Conservation (phyloP, 2,888 invertebrate genomes). For the Apamea monoglypha region DNA sequence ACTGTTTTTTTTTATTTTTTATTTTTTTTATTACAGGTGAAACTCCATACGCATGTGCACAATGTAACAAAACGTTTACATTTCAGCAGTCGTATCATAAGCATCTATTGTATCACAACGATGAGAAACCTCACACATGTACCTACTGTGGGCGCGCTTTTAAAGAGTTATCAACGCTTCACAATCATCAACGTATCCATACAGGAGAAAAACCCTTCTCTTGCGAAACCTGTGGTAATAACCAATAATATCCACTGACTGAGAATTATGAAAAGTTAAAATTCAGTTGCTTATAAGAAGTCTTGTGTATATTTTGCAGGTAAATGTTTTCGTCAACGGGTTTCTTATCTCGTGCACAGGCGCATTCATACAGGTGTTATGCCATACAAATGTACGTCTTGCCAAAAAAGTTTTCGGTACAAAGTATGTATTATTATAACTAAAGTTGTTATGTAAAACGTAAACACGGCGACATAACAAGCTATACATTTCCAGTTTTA, state of each 20-base stretch:
- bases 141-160: slow-evolving; percentile 95
- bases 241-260: neutral
- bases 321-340: slow-evolving; percentile 96
- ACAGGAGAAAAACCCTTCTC: slow-evolving; percentile 96
- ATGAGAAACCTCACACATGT: slow-evolving; percentile 95
- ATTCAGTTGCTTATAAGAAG: neutral
- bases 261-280: neutral
- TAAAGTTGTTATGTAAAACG: neutral
- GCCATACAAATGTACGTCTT: slow-evolving; percentile 96
- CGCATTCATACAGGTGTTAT: slow-evolving; percentile 96
- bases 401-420: slow-evolving; percentile 95
- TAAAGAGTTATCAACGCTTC: slow-evolving; percentile 96
- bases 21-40: slow-evolving; percentile 92
- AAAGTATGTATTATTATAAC: slow-evolving; percentile 89
- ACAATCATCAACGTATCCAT: slow-evolving; percentile 96
- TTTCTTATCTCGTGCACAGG: slow-evolving; percentile 95
- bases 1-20: too few species aligned
- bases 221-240: slow-evolving; percentile 95
- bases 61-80: slow-evolving; percentile 96
- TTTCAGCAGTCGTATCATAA: slow-evolving; percentile 98
- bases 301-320: slow-evolving; percentile 87
- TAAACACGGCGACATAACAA: neutral
- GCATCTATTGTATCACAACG: slow-evolving; percentile 96
- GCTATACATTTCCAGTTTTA: neutral
- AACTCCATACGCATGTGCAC: slow-evolving; percentile 95